Evolutionary conservation across 2,113 vertebrate species (phyloP).

Genomic region (Microtus montanus): DNA sequence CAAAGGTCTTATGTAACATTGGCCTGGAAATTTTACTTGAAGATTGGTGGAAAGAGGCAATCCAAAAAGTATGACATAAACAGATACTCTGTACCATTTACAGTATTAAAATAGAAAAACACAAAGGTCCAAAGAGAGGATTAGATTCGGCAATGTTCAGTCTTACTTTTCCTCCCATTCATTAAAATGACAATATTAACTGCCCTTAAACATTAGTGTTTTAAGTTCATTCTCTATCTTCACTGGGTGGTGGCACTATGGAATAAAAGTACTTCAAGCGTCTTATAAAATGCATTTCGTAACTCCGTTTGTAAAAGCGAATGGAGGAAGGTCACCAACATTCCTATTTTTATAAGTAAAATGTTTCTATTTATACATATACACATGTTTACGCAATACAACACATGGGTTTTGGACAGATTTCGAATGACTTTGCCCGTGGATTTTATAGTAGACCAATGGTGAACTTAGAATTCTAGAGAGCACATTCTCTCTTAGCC

Average conservation of each 20-base stretch:
- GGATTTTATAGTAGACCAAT: not conserved
- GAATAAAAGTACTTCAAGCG: not conserved
- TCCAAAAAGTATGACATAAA: not conserved
- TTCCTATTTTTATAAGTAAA: not conserved
- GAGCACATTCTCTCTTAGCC: not conserved
- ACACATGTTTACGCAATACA: not conserved
- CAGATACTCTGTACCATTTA: not conserved
- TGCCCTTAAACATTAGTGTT: slow-evolving; percentile 13
- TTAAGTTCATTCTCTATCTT: not conserved
- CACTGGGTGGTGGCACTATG: not conserved
- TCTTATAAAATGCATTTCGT: slow-evolving; percentile 4
- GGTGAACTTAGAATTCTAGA: not conserved
- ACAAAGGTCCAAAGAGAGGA: not conserved
- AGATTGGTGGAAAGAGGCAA: slow-evolving; percentile 32
- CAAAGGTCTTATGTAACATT: not conserved
- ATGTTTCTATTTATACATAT: not conserved
- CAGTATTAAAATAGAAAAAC: not conserved
- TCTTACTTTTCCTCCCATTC: not conserved
- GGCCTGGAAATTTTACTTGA: slow-evolving; percentile 32
- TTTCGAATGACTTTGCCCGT: not conserved
- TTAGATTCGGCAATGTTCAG: not conserved
- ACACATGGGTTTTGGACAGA: not conserved
- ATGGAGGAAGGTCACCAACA: not conserved
- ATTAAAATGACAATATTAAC: not conserved
- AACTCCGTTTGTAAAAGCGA: slow-evolving; percentile 14